Percentiles rank a stretch among this genome's conserved stretches.
phyloP scores from a whole-genome alignment of 1,140 invertebrate species.

The Drosophila teissieri region DNA sequence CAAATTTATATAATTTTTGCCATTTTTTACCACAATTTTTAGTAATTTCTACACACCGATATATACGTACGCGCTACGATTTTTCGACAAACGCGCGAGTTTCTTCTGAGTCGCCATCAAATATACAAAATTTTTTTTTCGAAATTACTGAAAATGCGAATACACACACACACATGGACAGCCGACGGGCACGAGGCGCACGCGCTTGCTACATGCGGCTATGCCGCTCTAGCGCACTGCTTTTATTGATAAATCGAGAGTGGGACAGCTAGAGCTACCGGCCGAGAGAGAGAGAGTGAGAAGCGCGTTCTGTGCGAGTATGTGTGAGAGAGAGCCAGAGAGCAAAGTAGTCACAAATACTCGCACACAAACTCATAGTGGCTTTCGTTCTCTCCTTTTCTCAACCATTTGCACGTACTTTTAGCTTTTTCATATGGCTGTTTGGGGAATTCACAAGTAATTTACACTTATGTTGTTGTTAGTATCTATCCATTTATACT shows the following conservation, averaged over 20 bases:
- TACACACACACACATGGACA: slow-evolving; percentile 64
- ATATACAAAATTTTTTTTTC: slow-evolving; percentile 82
- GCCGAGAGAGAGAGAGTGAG: too few species aligned
- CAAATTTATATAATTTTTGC: slow-evolving; percentile 73
- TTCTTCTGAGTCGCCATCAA: slow-evolving; percentile 82
- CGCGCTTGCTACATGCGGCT: slow-evolving; percentile 20
- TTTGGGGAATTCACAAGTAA: slow-evolving; percentile 6
- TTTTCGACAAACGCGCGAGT: slow-evolving; percentile 81
- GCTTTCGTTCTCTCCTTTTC: slow-evolving; percentile 13
- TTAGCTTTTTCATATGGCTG: slow-evolving; percentile 1
- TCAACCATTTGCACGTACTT: slow-evolving; percentile 17
- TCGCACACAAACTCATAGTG: slow-evolving; percentile 1
- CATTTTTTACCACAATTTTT: slow-evolving; percentile 80
- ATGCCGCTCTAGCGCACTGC: slow-evolving; percentile 6
- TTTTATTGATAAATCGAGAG: not conserved
- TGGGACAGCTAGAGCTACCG: not conserved
- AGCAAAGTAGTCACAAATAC: not conserved
- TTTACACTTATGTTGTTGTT: slow-evolving; percentile 10
- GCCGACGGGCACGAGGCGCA: slow-evolving; percentile 32
- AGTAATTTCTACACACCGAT: slow-evolving; percentile 82
- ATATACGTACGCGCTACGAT: slow-evolving; percentile 81
- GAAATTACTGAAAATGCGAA: slow-evolving; percentile 82
- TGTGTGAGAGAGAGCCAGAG: too few species aligned
- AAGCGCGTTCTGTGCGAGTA: too few species aligned
- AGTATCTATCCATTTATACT: slow-evolving; percentile 16